Evolutionary conservation across 2,888 invertebrate genomes (phyloP), one percentile per base, ranked within the genome.

Genomic region (Hyppa rectilinea): DNA sequence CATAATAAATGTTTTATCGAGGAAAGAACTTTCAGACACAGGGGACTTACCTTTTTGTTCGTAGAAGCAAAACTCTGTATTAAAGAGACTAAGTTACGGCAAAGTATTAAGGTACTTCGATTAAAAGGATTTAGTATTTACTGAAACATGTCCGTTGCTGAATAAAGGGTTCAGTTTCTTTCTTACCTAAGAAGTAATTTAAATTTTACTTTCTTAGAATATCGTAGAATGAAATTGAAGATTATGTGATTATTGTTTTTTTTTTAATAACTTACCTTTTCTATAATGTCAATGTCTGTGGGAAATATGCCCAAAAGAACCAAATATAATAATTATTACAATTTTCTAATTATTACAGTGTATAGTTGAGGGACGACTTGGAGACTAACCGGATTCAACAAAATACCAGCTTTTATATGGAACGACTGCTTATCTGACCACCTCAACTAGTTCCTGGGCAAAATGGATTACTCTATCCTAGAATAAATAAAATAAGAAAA

Each of bases 1-100:
- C 55, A 68, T 73, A 67, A 62, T 66, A 65, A 78, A 68, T 78
- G 61, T 71, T 67, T 65, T 71, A 63, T 63, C 52, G 55, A 58
- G 50, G 38, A 73, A 52, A 52, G 26, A 71, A 82, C 49, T 71
- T 78, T 67, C 5, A 38, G 56, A n/a, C 61, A 53, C 69, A 5
- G 17, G 78, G 63, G 72, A 67, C 26, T 34, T 56, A 47, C 45
- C 50, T 72, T 74, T 65, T 71, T 62, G 67, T 78, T 82, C 45
- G n/a, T 43, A 9, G 23, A 49, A 45, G 45, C 29, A 29, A 66
- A 75, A 68, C 49, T 74, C 34, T 61, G 9, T 53, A 61, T 58
- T 64, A 68, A 14, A 20, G 14, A 20, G 36, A 40, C 55, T 56
- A 73, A 64, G 53, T 75, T 50, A 38, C 2, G 34, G 53, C 12